These are phyloP conservation scores for Heptranchias perlo DNA, from an alignment of 2,113 vertebrate species.

Conservation along the genomic window DNA sequence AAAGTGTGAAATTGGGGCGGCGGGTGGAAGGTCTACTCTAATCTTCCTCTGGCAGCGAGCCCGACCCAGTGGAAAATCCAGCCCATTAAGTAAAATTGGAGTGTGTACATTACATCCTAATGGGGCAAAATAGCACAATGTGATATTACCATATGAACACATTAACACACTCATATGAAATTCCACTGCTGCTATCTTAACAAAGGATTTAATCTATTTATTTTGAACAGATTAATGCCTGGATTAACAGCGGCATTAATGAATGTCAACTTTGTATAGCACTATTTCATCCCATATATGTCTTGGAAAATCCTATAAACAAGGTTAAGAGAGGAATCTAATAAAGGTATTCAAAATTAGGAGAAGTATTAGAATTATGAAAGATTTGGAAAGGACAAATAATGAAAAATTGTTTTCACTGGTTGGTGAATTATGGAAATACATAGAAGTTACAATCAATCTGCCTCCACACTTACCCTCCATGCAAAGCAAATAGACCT, in stretches of 20 bases:
- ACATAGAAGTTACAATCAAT: background rate
- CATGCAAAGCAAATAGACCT: background rate
- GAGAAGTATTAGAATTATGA: background rate
- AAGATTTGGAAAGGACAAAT: background rate
- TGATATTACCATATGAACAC: background rate
- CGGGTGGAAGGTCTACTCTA: background rate
- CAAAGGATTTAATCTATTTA: background rate
- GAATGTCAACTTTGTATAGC: background rate
- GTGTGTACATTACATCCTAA: background rate
- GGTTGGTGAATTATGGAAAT: background rate
- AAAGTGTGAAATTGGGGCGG: background rate
- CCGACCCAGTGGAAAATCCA: background rate
- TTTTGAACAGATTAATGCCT: background rate
- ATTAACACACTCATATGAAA: conserved; percentile 3
- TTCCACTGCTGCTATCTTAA: background rate
- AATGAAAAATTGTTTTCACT: background rate
- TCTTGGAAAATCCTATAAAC: background rate
- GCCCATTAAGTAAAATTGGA: background rate
- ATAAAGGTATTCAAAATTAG: background rate
- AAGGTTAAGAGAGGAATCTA: background rate
- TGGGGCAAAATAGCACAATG: background rate
- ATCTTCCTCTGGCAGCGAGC: background rate
- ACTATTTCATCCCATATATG: background rate
- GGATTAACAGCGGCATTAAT: background rate
- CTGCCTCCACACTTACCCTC: background rate